These are phyloP conservation scores for Smithornis capensis DNA, from an alignment of 2,113 vertebrate genomes.

Conservation along the genomic window DNA sequence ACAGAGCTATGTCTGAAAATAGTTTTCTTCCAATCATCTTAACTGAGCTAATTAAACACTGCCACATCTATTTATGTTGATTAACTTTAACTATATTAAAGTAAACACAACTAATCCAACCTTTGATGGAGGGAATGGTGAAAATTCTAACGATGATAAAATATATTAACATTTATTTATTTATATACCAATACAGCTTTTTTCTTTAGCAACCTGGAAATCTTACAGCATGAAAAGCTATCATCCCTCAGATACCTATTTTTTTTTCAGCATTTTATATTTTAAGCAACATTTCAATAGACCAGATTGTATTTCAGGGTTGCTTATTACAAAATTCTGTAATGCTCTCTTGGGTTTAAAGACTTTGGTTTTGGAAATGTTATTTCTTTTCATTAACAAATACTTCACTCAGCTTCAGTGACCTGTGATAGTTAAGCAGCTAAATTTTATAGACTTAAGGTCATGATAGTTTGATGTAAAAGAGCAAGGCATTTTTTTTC, in stretches of 20 bases:
- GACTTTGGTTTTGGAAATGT: neutral
- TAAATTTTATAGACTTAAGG: neutral
- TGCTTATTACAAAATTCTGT: neutral
- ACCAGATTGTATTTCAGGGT: neutral
- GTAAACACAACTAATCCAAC: neutral
- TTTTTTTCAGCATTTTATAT: neutral
- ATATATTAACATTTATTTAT: neutral
- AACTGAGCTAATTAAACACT: neutral
- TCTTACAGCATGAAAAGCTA: neutral
- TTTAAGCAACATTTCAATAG: neutral
- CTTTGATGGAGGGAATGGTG: neutral
- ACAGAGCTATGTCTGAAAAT: neutral
- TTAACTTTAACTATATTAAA: neutral
- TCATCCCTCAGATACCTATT: neutral
- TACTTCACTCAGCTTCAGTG: neutral
- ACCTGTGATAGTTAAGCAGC: neutral
- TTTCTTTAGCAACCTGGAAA: neutral
- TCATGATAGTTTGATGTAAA: neutral
- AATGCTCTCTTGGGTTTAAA: neutral
- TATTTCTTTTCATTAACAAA: constrained; percentile 32
- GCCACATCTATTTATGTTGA: neutral
- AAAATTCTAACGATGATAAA: neutral
- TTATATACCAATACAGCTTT: neutral
- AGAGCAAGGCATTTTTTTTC: neutral
- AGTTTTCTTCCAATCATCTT: neutral